A percentile compares a stretch with the other conserved stretches of the same genome.
Conservation (phyloP, 1,140 invertebrate species). For the Eufriesea mexicana region DNA sequence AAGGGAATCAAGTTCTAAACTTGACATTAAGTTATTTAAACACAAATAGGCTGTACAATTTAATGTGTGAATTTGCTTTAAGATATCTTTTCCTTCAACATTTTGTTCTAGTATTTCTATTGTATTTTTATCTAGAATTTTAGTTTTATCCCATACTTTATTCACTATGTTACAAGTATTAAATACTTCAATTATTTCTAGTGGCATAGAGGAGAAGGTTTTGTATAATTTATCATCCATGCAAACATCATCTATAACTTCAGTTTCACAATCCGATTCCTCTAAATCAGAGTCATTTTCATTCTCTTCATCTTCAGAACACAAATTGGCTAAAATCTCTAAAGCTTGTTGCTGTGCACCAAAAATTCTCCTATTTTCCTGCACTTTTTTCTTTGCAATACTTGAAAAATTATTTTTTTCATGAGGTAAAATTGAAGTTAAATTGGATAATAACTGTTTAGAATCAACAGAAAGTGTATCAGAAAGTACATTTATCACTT, state of each 20-base stretch:
- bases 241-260: slow-evolving; percentile 76
- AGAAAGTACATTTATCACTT: slow-evolving; percentile 80
- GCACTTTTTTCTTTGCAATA: slow-evolving; percentile 77
- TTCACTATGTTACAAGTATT: slow-evolving; percentile 82
- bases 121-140: slow-evolving; percentile 81
- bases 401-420: slow-evolving; percentile 69
- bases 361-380: slow-evolving; percentile 82
- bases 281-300: slow-evolving; percentile 81
- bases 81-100: slow-evolving; percentile 79
- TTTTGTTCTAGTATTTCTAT: slow-evolving; percentile 81
- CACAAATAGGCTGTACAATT: slow-evolving; percentile 86
- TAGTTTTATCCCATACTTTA: slow-evolving; percentile 83
- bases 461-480: slow-evolving; percentile 79
- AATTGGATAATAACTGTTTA: slow-evolving; percentile 57
- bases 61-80: slow-evolving; percentile 81
- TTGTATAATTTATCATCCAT: slow-evolving; percentile 71
- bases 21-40: slow-evolving; percentile 86
- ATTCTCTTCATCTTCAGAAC: slow-evolving; percentile 84
- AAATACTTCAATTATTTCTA: slow-evolving; percentile 82
- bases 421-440: slow-evolving; percentile 63
- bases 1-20: slow-evolving; percentile 84
- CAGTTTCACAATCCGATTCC: slow-evolving; percentile 79
- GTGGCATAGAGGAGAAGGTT: slow-evolving; percentile 66
- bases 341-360: slow-evolving; percentile 86
- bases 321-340: slow-evolving; percentile 88